Conservation (phyloP, 1,140 invertebrate species). For the Oncopodura yosiiana region DNA sequence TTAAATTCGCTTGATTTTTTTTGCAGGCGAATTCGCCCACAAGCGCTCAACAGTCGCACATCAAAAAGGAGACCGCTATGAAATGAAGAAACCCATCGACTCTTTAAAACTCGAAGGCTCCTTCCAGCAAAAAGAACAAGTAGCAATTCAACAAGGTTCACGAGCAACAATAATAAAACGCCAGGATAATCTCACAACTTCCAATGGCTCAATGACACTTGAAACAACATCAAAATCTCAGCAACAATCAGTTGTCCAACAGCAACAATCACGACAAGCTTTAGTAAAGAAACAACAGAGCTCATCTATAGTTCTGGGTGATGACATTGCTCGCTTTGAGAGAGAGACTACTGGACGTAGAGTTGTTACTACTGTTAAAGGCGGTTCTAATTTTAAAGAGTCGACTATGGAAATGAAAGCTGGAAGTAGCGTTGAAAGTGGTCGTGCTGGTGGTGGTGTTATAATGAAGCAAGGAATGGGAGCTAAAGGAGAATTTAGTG, state of each 20-base stretch:
- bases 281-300: conserved; percentile 20
- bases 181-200: conserved; percentile 46
- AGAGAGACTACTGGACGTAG: conserved; percentile 18
- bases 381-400: too few relatives aligned
- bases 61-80: conserved; percentile 39
- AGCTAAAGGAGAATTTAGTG: too few relatives aligned
- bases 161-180: conserved; percentile 42
- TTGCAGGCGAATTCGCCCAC: too few relatives aligned
- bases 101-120: conserved; percentile 46
- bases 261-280: background rate
- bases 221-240: conserved; percentile 22
- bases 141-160: conserved; percentile 21
- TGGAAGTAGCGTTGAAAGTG: too few relatives aligned
- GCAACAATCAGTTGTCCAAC: background rate
- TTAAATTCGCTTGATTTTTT: too few relatives aligned
- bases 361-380: conserved; percentile 28
- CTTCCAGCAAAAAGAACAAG: conserved; percentile 40
- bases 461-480: too few relatives aligned
- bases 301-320: conserved; percentile 28
- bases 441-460: too few relatives aligned
- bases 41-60: too few relatives aligned
- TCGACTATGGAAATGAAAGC: too few relatives aligned
- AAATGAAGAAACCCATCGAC: conserved; percentile 37
- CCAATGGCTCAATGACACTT: conserved; percentile 28
- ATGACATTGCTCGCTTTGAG: conserved; percentile 34